A percentile compares a stretch with the other conserved stretches of the same genome.
These are phyloP conservation scores for Trichacis sp. DNA, from an alignment of 2,888 invertebrate genomes.

Conservation along the genomic window DNA sequence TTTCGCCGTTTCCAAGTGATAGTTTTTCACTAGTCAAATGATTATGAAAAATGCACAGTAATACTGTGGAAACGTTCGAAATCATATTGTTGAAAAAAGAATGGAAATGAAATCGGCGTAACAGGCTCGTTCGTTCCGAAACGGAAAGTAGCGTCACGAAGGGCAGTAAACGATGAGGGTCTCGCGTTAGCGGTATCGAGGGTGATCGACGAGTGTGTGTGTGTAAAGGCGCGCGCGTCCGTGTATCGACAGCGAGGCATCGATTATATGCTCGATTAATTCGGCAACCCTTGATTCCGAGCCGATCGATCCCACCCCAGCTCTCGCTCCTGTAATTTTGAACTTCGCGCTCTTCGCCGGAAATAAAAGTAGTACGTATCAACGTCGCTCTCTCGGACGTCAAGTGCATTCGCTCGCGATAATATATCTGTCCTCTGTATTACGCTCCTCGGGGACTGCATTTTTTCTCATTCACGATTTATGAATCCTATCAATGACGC, in stretches of 20 bases:
- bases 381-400: constrained; percentile 38
- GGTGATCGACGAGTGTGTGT: constrained; percentile 55
- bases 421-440: constrained; percentile 31
- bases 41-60: too few species aligned
- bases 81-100: not conserved
- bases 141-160: constrained; percentile 59
- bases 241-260: constrained; percentile 61
- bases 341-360: constrained; percentile 35
- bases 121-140: constrained; percentile 43
- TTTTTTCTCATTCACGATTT: constrained; percentile 32
- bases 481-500: constrained; percentile 8
- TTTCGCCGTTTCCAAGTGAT: not conserved
- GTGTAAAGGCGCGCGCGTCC: constrained; percentile 42
- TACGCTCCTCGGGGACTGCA: constrained; percentile 24
- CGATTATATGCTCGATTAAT: constrained; percentile 69
- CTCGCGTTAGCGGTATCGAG: constrained; percentile 37
- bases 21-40: too few species aligned
- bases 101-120: constrained; percentile 15
- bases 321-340: constrained; percentile 32
- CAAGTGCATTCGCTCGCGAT: constrained; percentile 36
- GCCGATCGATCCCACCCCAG: constrained; percentile 46
- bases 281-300: constrained; percentile 58
- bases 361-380: constrained; percentile 44
- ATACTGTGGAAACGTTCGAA: too few species aligned
- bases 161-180: constrained; percentile 54